phyloP scores from a whole-genome alignment of 2,113 vertebrate genomes.

The Oryctolagus cuniculus region mOryCun1.1 NC_091433.1:122398001-122398500 shows the following conservation, averaged over 20 bases:
- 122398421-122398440: too few species aligned
- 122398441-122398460: rapidly evolving
- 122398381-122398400: background rate
- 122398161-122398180: background rate
- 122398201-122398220: background rate
- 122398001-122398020: constrained; percentile 84
- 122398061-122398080: constrained; percentile 80
- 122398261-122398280: background rate
- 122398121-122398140: constrained; percentile 69
- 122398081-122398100: constrained; percentile 72
- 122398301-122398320: background rate
- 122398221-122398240: background rate
- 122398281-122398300: background rate
- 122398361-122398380: background rate
- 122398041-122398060: constrained; percentile 80
- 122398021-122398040: constrained; percentile 81
- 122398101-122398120: constrained; percentile 74
- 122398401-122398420: background rate
- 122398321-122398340: background rate
- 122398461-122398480: background rate
- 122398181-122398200: background rate
- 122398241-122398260: background rate
- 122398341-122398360: background rate
- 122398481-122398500: too few species aligned
- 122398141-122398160: constrained; percentile 66